Percentiles rank a stretch among this genome's conserved stretches.
phyloP scores from a whole-genome alignment of 2,888 invertebrate species.

The Philopedon plagiatum region DNA sequence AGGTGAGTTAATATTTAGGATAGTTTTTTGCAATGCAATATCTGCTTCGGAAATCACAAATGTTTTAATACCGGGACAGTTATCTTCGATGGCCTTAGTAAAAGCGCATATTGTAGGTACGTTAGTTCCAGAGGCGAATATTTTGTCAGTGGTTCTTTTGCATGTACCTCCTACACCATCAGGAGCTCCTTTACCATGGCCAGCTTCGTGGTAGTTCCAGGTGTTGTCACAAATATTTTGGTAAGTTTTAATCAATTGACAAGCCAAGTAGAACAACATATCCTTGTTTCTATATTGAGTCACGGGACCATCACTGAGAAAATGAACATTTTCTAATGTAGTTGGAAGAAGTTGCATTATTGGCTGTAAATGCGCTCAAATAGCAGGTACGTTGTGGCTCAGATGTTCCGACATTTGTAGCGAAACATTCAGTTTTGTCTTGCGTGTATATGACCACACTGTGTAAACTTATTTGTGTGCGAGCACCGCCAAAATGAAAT shows the following conservation, averaged over 20 bases:
- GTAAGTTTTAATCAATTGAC: too few relatives aligned
- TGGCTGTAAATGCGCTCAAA: slow-evolving; percentile 15
- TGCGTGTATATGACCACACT: background rate
- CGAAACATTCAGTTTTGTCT: too few relatives aligned
- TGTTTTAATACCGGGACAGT: too few relatives aligned
- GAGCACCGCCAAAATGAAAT: slow-evolving; percentile 14
- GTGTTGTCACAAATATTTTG: background rate
- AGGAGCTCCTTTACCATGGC: slow-evolving; percentile 5
- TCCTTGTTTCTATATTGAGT: too few relatives aligned
- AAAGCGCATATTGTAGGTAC: background rate
- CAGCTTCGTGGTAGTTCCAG: slow-evolving; percentile 4
- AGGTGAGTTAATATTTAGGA: too few relatives aligned
- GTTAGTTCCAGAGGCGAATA: background rate
- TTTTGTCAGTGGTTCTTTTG: background rate
- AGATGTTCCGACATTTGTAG: too few relatives aligned
- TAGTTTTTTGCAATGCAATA: too few relatives aligned
- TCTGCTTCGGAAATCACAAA: background rate
- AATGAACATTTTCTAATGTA: too few relatives aligned
- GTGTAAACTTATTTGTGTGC: slow-evolving; percentile 7
- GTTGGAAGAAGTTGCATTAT: too few relatives aligned
- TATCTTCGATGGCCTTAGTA: too few relatives aligned
- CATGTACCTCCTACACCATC: background rate
- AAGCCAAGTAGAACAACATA: too few relatives aligned
- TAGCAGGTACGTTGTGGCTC: slow-evolving; percentile 5
- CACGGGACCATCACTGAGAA: too few relatives aligned